These are phyloP conservation scores for Scyliorhinus canicula DNA, from an alignment of 2,797 vertebrate species.

Conservation along the genomic window DNA sequence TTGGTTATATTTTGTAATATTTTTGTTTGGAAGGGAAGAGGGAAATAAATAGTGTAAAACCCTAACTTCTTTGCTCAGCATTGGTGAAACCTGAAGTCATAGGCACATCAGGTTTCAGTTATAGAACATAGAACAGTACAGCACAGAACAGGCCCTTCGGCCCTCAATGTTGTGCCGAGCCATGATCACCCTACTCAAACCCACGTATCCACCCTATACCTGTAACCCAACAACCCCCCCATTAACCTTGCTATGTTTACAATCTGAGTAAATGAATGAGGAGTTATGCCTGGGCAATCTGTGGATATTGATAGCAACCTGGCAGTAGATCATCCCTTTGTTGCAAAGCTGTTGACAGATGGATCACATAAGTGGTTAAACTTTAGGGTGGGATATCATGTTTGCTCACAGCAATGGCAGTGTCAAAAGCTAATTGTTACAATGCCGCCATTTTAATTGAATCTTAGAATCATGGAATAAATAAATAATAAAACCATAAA, in stretches of 20 bases:
- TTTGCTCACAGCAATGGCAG: neutral
- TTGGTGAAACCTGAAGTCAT: neutral
- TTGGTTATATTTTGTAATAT: neutral
- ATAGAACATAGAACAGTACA: too few relatives aligned
- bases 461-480: too few relatives aligned
- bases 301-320: neutral
- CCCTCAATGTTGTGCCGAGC: too few relatives aligned
- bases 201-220: too few relatives aligned
- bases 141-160: too few relatives aligned
- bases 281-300: neutral
- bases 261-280: neutral
- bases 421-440: neutral
- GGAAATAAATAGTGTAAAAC: neutral
- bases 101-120: neutral
- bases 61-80: neutral
- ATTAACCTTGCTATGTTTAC: too few relatives aligned
- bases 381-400: neutral
- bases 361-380: neutral
- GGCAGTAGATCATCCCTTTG: neutral
- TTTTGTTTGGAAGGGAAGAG: neutral
- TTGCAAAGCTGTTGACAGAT: neutral
- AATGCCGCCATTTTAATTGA: neutral
- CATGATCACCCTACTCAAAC: too few relatives aligned
- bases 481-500: too few relatives aligned
- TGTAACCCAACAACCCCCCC: too few relatives aligned